phyloP scores from a whole-genome alignment of 2,113 vertebrate genomes.

The Aldabrachelys gigantea region DNA sequence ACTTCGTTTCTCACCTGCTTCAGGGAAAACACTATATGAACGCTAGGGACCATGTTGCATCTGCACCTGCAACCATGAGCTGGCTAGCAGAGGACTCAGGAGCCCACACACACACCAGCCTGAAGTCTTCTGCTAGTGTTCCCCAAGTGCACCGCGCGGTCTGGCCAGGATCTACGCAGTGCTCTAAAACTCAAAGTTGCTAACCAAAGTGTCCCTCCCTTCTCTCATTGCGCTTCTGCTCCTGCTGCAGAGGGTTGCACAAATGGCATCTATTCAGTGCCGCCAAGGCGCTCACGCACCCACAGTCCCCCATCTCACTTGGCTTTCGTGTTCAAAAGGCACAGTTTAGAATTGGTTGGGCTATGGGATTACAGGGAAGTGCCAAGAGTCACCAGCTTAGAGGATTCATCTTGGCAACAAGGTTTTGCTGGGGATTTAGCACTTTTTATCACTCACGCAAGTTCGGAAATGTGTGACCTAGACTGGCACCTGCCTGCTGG shows the following conservation, averaged over 20 bases:
- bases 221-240: background rate
- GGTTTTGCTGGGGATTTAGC: background rate
- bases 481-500: background rate
- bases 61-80: background rate
- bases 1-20: no score
- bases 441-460: rapidly evolving
- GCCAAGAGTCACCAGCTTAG: background rate
- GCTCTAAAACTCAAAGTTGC: background rate
- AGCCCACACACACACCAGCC: background rate
- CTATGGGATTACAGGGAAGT: background rate
- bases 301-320: background rate
- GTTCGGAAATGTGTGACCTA: background rate
- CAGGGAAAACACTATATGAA: background rate
- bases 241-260: background rate
- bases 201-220: background rate
- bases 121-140: background rate
- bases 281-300: rapidly evolving
- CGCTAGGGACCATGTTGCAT: background rate
- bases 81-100: background rate
- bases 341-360: background rate
- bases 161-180: background rate
- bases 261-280: background rate
- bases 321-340: background rate
- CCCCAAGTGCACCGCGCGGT: background rate
- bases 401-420: background rate